Conservation (phyloP, 2,888 invertebrate species). For the Cybosia mesomella region DNA sequence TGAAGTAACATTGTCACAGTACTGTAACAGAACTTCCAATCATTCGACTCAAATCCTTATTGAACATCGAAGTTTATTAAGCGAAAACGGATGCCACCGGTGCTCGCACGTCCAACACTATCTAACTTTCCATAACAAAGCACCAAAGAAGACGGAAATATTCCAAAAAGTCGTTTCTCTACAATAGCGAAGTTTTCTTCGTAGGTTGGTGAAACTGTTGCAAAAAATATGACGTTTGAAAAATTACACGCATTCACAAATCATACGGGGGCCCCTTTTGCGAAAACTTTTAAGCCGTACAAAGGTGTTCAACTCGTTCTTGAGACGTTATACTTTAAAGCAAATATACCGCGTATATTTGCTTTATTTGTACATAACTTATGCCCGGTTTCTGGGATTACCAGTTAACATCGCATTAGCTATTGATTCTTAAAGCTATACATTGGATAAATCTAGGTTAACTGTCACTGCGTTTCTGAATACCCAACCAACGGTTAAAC, state of each 20-base stretch:
- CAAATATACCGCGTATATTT: constrained; percentile 63
- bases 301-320: constrained; percentile 81
- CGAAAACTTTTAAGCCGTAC: constrained; percentile 78
- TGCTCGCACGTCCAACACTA: constrained; percentile 70
- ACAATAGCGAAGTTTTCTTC: constrained; percentile 83
- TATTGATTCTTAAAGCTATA: too few species aligned
- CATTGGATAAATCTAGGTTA: too few species aligned
- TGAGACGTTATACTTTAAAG: constrained; percentile 69
- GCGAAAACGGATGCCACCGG: constrained; percentile 65
- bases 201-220: constrained; percentile 77
- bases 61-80: constrained; percentile 66
- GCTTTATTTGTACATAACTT: constrained; percentile 44
- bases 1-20: constrained; percentile 47
- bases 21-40: constrained; percentile 45
- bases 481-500: too few species aligned
- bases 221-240: constrained; percentile 86
- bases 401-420: too few species aligned
- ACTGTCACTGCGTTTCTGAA: too few species aligned
- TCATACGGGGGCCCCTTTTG: constrained; percentile 83
- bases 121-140: constrained; percentile 76
- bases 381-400: too few species aligned
- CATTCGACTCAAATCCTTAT: constrained; percentile 54
- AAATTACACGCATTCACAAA: constrained; percentile 87
- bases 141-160: constrained; percentile 64
- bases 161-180: constrained; percentile 77